Conservation (phyloP, 2,797 vertebrate genomes). For the Erethizon dorsatum region DNA sequence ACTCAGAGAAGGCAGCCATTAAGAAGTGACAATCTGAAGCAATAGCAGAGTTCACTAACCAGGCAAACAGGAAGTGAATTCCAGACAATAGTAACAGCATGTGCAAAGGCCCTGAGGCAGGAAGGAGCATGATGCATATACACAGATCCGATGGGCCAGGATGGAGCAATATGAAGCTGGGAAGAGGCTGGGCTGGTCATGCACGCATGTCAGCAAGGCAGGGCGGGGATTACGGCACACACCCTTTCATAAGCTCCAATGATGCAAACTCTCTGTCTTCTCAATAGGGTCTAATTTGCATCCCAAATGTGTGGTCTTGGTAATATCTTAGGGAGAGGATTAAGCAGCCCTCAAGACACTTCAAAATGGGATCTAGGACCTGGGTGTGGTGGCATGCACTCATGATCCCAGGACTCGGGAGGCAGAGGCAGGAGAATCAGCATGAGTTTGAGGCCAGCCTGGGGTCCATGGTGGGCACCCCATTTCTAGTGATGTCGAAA, state of each 20-base stretch:
- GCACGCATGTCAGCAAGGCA: not conserved
- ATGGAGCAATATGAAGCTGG: constrained; percentile 44
- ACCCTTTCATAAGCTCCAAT: not conserved
- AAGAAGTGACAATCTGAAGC: not conserved
- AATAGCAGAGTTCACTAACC: not conserved
- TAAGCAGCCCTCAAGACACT: not conserved
- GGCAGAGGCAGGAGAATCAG: not conserved
- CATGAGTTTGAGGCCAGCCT: not conserved
- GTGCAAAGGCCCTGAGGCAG: constrained; percentile 62
- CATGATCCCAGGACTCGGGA: not conserved
- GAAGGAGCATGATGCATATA: not conserved
- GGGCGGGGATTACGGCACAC: not conserved
- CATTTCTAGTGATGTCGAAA: not conserved
- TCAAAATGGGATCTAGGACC: not conserved
- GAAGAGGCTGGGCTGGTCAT: not conserved
- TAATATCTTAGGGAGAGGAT: not conserved
- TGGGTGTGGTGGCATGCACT: not conserved
- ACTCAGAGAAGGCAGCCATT: not conserved
- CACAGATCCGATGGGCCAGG: not conserved
- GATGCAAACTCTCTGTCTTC: not conserved
- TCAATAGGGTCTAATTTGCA: not conserved
- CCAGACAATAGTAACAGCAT: constrained; percentile 1
- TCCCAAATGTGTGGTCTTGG: not conserved
- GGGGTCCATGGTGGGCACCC: not conserved
- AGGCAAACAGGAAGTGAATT: constrained; percentile 67